Conservation (phyloP, 2,888 invertebrate species). For the Invenusta paracnida region DNA sequence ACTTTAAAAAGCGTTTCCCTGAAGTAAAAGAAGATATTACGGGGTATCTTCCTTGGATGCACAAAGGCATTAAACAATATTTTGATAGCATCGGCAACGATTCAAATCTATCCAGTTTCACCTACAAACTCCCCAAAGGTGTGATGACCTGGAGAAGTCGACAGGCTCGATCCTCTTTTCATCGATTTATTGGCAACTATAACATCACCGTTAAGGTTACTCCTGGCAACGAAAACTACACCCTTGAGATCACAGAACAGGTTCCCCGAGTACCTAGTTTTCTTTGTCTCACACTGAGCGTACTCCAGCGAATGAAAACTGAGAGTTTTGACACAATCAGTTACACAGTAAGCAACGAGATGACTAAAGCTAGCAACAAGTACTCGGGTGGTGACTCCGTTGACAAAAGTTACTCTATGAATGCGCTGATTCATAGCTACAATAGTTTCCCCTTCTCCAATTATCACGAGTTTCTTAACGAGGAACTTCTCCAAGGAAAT, state of each 20-base stretch:
- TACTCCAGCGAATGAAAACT: background rate
- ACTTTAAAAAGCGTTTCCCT: too few species aligned
- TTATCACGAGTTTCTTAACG: slow-evolving; percentile 30
- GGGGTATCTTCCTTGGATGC: slow-evolving; percentile 36
- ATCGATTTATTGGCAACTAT: slow-evolving; percentile 20
- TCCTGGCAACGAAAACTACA: background rate
- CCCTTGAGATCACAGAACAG: slow-evolving; percentile 30
- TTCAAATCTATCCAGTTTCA: background rate
- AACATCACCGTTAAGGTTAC: slow-evolving; percentile 11
- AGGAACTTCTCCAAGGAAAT: background rate
- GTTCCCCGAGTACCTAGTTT: slow-evolving; percentile 33
- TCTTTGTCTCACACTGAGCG: slow-evolving; percentile 21
- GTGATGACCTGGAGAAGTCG: background rate
- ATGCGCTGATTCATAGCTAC: background rate
- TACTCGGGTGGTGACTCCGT: background rate
- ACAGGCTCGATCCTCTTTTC: slow-evolving; percentile 25
- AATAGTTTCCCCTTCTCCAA: slow-evolving; percentile 15
- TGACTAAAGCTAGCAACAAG: too few species aligned
- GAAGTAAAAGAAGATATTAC: background rate
- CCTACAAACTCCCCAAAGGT: background rate
- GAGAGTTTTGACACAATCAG: background rate
- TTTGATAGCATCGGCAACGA: background rate
- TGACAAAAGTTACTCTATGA: background rate
- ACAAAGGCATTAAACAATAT: background rate
- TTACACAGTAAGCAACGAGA: background rate